Evolutionary conservation across 1,140 invertebrate species (phyloP), one percentile per base, ranked within the genome.

Genomic region (Mycetomoellerius zeteki): DNA sequence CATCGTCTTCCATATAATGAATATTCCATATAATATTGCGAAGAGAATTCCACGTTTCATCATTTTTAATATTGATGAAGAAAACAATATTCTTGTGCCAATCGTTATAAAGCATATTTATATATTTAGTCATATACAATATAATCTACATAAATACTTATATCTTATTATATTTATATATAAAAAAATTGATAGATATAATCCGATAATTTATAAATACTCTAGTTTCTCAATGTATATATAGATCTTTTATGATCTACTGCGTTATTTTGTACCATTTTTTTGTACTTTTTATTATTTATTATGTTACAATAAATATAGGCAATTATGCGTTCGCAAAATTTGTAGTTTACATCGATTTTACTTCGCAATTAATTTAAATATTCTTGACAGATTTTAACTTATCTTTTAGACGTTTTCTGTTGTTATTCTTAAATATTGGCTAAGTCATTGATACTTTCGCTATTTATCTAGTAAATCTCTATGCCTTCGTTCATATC

Each of bases 261-360:
- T n/a, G 37, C 37, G 37, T 27, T 50, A 65, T 47, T 64, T 78
- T 64, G 10, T 64, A 50, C 2, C 5, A 64, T 43, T 16, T 10
- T 77, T 77, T 65, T 65, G 58, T 78, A 78, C 6, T 47, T n/a
- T 65, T 56, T 19, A n/a, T 54, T 62, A 47, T 21, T 77, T 47
- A 30, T 37, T 30, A 14, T 62, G n/a, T 24, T 64, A 16, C 21
- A 78, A 78, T 65, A 64, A 56, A 30, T 37, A 3, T 65, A 65
- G 19, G 30, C 43, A 1, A 47, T 47, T 27, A 37, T 62, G 33
- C 21, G 19, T 65, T 78, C 10, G 37, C 50, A 24, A 24, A 78
- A 64, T 78, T 47, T 21, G 37, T 30, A n/a, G 1, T 30, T 78
- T 4, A 33, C 54, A 33, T 7, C 5, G 50, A 56, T 3, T 54